A percentile compares a stretch with the other conserved stretches of the same genome.
Conservation (phyloP, 2,888 invertebrate genomes). For the Thalpophila matura region DNA sequence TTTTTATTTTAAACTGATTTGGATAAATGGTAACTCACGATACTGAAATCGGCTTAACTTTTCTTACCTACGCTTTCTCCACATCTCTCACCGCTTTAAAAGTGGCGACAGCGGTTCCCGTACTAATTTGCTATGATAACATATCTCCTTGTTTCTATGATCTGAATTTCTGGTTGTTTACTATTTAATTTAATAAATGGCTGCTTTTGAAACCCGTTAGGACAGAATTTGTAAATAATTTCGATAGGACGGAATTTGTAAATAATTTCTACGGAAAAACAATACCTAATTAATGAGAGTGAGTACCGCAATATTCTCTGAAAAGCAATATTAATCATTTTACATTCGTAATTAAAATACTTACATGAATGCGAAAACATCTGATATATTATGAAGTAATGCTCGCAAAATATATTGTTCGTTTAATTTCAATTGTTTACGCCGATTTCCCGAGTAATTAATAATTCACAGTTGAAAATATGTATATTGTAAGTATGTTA, state of each 20-base stretch:
- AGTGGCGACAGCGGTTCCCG: too few relatives aligned
- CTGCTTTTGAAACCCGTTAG: too few relatives aligned
- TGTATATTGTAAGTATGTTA: too few relatives aligned
- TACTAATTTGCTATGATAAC: too few relatives aligned
- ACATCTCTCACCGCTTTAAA: too few relatives aligned
- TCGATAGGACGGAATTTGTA: background rate
- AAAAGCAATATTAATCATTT: background rate
- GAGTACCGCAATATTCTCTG: background rate
- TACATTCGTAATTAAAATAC: conserved; percentile 1
- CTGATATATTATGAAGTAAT: background rate
- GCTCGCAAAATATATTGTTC: background rate
- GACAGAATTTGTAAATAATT: too few relatives aligned
- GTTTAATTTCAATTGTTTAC: conserved; percentile 1
- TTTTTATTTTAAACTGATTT: too few relatives aligned
- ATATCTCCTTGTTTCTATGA: background rate
- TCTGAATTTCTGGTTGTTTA: too few relatives aligned
- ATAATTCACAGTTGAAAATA: background rate
- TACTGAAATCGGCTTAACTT: too few relatives aligned
- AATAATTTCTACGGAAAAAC: conserved; percentile 1
- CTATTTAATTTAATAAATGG: too few relatives aligned
- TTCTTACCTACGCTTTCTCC: too few relatives aligned
- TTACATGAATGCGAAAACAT: background rate
- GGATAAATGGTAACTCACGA: too few relatives aligned
- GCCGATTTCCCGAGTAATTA: background rate
- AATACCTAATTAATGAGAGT: conserved; percentile 1